Evolutionary conservation across 2,113 vertebrate species (phyloP).

Genomic region (Terrapene triunguis): DNA sequence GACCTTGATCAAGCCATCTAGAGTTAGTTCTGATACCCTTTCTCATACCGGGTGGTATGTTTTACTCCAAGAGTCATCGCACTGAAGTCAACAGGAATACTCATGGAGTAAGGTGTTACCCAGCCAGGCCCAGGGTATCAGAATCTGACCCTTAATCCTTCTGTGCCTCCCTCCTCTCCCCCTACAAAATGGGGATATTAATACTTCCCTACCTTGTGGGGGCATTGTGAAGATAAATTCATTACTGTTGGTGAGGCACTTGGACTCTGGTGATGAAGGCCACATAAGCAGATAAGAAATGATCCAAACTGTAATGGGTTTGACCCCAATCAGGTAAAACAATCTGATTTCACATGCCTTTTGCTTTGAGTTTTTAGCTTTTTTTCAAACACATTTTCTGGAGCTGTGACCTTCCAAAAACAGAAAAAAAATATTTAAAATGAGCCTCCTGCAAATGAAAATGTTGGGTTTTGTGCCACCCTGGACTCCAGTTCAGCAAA

Average conservation of each 20-base stretch:
- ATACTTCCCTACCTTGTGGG: not conserved
- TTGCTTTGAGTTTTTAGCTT: not conserved
- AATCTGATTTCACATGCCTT: not conserved
- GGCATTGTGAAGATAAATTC: not conserved
- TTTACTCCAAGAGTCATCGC: not conserved
- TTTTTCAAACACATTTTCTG: not conserved
- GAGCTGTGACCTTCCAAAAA: not conserved
- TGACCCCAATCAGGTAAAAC: not conserved
- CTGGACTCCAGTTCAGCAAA: not conserved
- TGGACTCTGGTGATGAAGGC: not conserved
- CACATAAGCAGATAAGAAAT: not conserved
- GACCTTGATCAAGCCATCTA: not conserved
- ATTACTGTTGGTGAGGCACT: not conserved
- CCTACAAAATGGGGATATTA: not conserved
- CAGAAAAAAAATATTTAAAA: rapidly evolving
- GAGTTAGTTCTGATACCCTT: not conserved
- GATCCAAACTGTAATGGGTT: not conserved
- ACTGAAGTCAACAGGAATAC: not conserved
- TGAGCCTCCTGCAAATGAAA: not conserved
- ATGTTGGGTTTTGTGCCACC: not conserved
- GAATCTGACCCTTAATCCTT: not conserved
- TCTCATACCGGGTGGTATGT: not conserved
- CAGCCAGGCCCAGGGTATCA: not conserved
- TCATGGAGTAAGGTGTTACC: not conserved
- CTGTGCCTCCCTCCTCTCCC: not conserved